Evolutionary conservation across 2,888 invertebrate species (phyloP).

Genomic region (Morpho helenor): DNA sequence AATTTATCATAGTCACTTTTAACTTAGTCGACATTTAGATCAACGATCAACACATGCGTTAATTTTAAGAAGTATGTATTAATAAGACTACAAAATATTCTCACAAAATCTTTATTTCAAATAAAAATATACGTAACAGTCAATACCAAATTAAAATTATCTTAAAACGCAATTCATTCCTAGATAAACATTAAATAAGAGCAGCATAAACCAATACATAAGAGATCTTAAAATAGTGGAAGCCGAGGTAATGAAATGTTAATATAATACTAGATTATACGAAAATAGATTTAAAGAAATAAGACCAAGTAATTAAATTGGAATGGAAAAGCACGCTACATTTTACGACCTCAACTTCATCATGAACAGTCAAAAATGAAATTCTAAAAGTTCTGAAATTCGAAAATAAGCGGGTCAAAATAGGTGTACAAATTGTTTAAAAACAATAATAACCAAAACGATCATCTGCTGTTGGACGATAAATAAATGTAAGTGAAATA

Average conservation of each 20-base stretch:
- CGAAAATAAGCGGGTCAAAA: conserved; percentile 11
- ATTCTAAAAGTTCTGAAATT: conserved; percentile 41
- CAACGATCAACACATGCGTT: too few species aligned
- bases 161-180: conserved; percentile 44
- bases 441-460: not conserved
- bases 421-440: not conserved
- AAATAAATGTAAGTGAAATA: too few species aligned
- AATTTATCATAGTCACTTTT: too few species aligned
- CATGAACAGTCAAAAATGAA: too few species aligned
- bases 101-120: conserved; percentile 41
- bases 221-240: conserved; percentile 54
- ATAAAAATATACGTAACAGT: conserved; percentile 46
- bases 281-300: conserved; percentile 1
- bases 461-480: too few species aligned
- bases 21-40: too few species aligned
- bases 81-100: too few species aligned
- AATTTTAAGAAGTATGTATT: too few species aligned
- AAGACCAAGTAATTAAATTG: conserved; percentile 8
- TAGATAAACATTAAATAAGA: conserved; percentile 22
- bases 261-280: too few species aligned
- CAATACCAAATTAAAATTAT: conserved; percentile 36
- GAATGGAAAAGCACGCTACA: conserved; percentile 36
- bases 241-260: conserved; percentile 69
- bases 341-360: conserved; percentile 70
- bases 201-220: conserved; percentile 33